phyloP scores from a whole-genome alignment of 1,140 invertebrate species.

The Lycorma delicatula region DNA sequence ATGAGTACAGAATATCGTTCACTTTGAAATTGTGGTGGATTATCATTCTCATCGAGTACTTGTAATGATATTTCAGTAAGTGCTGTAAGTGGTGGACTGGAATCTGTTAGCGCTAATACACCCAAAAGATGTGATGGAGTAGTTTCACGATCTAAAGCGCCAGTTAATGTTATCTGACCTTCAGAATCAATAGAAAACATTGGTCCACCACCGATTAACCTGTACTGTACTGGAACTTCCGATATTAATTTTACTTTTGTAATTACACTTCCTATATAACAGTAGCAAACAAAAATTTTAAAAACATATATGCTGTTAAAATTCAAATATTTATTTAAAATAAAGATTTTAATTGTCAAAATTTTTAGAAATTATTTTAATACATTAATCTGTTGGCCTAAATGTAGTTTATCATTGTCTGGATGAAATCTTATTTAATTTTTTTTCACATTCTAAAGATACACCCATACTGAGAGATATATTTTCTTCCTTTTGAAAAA shows the following conservation, averaged over 20 bases:
- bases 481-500: too few relatives aligned
- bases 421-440: too few relatives aligned
- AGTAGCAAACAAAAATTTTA: too few relatives aligned
- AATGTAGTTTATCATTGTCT: too few relatives aligned
- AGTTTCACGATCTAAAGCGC: constrained; percentile 67
- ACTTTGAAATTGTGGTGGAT: constrained; percentile 78
- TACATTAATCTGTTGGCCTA: too few relatives aligned
- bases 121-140: constrained; percentile 64
- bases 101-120: constrained; percentile 69
- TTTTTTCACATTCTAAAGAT: too few relatives aligned
- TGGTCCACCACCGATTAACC: constrained; percentile 55
- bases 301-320: too few relatives aligned
- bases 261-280: constrained; percentile 48
- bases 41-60: constrained; percentile 86
- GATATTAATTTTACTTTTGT: constrained; percentile 51
- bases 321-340: too few relatives aligned
- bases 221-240: constrained; percentile 50
- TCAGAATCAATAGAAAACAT: constrained; percentile 63
- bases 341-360: too few relatives aligned
- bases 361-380: too few relatives aligned
- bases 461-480: too few relatives aligned
- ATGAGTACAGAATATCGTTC: constrained; percentile 65
- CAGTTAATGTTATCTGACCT: constrained; percentile 62
- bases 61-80: constrained; percentile 68
- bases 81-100: constrained; percentile 62